phyloP scores from a whole-genome alignment of 2,797 vertebrate genomes.

The Toxotes lorentzi region DNA sequence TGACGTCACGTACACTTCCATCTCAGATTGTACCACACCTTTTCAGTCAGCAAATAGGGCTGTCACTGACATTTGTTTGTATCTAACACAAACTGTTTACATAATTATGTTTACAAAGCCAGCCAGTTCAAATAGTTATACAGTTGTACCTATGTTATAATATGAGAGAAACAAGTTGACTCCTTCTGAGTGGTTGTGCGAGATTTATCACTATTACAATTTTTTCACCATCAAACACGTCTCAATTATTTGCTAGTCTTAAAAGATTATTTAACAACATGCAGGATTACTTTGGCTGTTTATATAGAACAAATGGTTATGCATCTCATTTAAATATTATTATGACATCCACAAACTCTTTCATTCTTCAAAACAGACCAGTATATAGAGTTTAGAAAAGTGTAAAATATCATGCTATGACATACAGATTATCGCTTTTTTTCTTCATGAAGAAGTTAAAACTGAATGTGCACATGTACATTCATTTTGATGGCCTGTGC shows the following conservation, averaged over 20 bases:
- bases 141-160: not conserved
- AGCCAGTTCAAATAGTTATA: conserved; percentile 26
- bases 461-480: conserved; percentile 23
- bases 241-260: not conserved
- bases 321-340: not conserved
- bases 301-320: not conserved
- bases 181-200: not conserved
- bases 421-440: not conserved
- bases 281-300: not conserved
- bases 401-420: conserved; percentile 9
- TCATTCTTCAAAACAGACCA: conserved; percentile 2
- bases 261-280: not conserved
- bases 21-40: not conserved
- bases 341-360: not conserved
- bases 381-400: not conserved
- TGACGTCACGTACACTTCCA: conserved; percentile 11
- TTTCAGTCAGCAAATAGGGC: conserved; percentile 8
- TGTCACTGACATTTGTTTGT: conserved; percentile 9
- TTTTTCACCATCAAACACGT: not conserved
- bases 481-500: conserved; percentile 24
- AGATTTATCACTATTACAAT: not conserved
- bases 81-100: conserved; percentile 1
- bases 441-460: conserved; percentile 20
- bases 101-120: conserved; percentile 17
- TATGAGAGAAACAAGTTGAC: conserved; percentile 7